Evolutionary conservation across 1,140 invertebrate species (phyloP), one percentile per base, ranked within the genome.

Genomic region (Bradynema listronoti): DNA sequence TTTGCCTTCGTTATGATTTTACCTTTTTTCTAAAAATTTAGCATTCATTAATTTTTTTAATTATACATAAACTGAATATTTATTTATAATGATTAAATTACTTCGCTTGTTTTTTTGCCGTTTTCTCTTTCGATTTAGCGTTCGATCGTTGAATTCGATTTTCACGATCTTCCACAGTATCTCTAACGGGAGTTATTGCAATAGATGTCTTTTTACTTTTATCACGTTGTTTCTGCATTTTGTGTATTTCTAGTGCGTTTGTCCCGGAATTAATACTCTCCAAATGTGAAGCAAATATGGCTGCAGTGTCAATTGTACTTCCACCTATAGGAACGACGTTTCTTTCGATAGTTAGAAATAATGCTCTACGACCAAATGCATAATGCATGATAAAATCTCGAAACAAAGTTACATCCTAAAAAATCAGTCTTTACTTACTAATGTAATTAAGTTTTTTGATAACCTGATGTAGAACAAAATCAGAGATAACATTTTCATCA

Each of bases 381-480:
- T 7, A 9, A 29, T 47, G 19, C 45, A 22, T 47, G 7, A 47
- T 7, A 47, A 47, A 47, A 22, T 47, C 29, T 7, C 45, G 45
- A 7, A 47, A 22, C 7, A 7, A 11, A 22, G 45, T 47, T 19
- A 47, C 29, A 22, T 47, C 45, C 45, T 22, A 47, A 47, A 47
- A 39, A 39, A 39, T 39, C 36, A 19, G 36, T 39, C 11, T 39
- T 39, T 39, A 19, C 36, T 11, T 39, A 39, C 19, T 39, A 9
- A 47, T 19, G 7, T 47, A 47, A 22, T 7, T 47, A 9, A 24
- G 7, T 24, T 19, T n/a, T 50, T 3, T 50, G 16, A 19, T 3
- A 19, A 25, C 47, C 47, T 50, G 47, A 50, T 50, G 47, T 24
- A 50, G 22, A 14, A 47, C 3, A 50, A 50, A 50, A 27, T 50